phyloP scores from a whole-genome alignment of 2,113 vertebrate species.

The Onychostruthus taczanowskii region DNA sequence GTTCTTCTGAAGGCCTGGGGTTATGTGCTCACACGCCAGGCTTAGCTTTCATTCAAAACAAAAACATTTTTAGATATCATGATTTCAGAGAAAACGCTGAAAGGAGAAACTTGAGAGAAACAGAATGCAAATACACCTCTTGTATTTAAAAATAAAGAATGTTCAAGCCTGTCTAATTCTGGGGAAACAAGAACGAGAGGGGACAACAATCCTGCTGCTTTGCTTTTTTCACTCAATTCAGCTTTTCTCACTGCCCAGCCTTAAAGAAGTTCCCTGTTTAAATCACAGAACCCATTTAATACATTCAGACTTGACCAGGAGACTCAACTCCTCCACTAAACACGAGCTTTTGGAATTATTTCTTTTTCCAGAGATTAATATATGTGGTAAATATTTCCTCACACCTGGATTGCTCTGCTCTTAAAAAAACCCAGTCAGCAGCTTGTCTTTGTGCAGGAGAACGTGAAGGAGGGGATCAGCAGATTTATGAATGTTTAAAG shows the following conservation, averaged over 20 bases:
- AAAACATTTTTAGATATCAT: not conserved
- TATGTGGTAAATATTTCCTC: not conserved
- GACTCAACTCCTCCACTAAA: not conserved
- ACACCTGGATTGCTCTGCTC: not conserved
- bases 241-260: not conserved
- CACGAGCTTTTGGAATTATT: not conserved
- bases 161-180: not conserved
- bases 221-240: not conserved
- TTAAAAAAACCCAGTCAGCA: not conserved
- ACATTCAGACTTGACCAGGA: not conserved
- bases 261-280: not conserved
- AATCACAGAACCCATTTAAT: not conserved
- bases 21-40: not conserved
- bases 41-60: constrained; percentile 12
- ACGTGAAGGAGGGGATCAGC: accelerated
- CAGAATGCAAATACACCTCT: not conserved
- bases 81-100: constrained; percentile 3
- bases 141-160: not conserved
- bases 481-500: not conserved
- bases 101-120: not conserved
- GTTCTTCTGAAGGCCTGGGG: not conserved
- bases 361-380: not conserved
- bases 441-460: not conserved
- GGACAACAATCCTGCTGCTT: not conserved
- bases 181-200: not conserved